Evolutionary conservation across 92 coral and sea anemone genomes (phyloP), one percentile per base, ranked within the genome.

Genomic region (Epizoanthus stellaris): DNA sequence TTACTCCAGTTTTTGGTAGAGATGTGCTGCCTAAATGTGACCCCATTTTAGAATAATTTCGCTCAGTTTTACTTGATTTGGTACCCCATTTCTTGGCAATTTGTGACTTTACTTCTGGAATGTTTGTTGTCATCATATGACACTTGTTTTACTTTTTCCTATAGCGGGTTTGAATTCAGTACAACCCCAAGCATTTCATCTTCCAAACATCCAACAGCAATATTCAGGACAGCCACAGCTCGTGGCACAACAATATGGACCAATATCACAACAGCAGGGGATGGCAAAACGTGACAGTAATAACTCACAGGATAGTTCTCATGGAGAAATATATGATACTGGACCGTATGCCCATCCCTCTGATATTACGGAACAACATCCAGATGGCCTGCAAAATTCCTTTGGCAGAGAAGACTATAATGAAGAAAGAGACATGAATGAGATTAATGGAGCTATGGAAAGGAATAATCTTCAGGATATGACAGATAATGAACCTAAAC

Each of bases 91-190:
- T 30, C 34, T 30, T 30, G 34, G 34, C 34, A 30, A 30, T 30
- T 30, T 30, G 34, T 30, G 34, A 30, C 34, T 30, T 30, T 30
- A 30, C 34, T 30, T 30, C 34, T 30, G 34, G 34, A 30, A 30
- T 30, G 34, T 30, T 30, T 30, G 34, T 30, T 0, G 34, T 34
- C 70, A 65, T 20, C 38, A 72, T 72, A 12, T 0, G 40, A 12
- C 56, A 25, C 14, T 12, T 42, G 4, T 17, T 67, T 17, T 58
- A 14, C 69, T 40, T 39, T 66, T 75, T 36, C 21, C 43, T 85
- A 11, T 70, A 94, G 98, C 95, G 90, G 98, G 98, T 52, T 70
- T 94, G 95, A 86, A 95, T 9, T 80, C 95, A 38, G 91, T 91
- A n/a, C 93, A 94, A 77, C 92, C 92, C 10, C 67, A 76, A 49